Percentiles rank a stretch among this genome's conserved stretches.
These are phyloP conservation scores for Trichechus manatus DNA, from an alignment of 2,113 vertebrate genomes.

Conservation along the genomic window DNA sequence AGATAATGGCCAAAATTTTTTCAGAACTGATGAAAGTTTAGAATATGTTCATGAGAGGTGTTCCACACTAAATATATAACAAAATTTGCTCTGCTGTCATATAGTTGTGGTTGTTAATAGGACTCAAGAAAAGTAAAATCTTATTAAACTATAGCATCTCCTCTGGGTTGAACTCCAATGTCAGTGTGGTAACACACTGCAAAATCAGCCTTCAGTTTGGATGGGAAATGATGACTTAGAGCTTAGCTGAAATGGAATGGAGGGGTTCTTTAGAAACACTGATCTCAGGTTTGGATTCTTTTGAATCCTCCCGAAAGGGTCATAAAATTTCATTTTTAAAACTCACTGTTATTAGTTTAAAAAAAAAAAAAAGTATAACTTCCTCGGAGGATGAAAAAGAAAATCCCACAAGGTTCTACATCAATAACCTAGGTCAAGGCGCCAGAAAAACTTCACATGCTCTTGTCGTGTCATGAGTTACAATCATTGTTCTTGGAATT, in stretches of 20 bases:
- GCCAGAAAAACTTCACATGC: conserved; percentile 69
- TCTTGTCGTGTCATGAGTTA: conserved; percentile 72
- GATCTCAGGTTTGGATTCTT: conserved; percentile 22
- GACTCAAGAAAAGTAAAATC: conserved; percentile 35
- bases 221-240: conserved; percentile 1
- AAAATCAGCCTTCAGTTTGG: background rate
- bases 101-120: background rate
- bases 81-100: background rate
- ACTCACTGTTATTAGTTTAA: conserved; percentile 46
- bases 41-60: background rate
- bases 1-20: background rate
- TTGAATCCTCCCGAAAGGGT: conserved; percentile 34
- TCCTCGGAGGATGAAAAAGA: conserved; percentile 58
- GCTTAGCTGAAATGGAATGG: background rate
- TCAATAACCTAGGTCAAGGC: conserved; percentile 58
- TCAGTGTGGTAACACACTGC: conserved; percentile 19
- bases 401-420: conserved; percentile 56
- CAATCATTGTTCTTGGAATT: conserved; percentile 82
- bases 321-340: background rate
- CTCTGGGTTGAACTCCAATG: conserved; percentile 20
- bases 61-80: conserved; percentile 25
- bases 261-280: background rate
- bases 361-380: background rate
- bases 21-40: background rate
- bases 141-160: conserved; percentile 29